phyloP scores from a whole-genome alignment of 2,888 invertebrate genomes.

The Sinotaia quadrata region DNA sequence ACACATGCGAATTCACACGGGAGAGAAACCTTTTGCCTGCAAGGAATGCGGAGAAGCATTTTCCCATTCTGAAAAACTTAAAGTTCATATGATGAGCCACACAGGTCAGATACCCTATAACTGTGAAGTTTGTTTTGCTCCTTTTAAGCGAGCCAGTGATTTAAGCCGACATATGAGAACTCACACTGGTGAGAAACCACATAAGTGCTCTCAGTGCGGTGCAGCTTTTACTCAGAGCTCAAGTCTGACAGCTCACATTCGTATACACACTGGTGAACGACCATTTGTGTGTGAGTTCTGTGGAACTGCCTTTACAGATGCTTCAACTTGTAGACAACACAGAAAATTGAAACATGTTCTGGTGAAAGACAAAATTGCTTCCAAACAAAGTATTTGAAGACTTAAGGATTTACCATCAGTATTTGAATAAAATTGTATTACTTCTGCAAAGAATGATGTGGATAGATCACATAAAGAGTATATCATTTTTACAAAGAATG shows the following conservation, averaged over 20 bases:
- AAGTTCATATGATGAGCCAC: not conserved
- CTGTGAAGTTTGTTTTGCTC: conserved; percentile 10
- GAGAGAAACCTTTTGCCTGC: conserved; percentile 18
- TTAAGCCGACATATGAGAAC: conserved; percentile 1
- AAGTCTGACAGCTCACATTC: conserved; percentile 8
- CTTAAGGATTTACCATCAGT: too few species aligned
- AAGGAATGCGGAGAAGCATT: not conserved
- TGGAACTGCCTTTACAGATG: not conserved
- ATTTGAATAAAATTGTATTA: too few species aligned
- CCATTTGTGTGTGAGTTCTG: not conserved
- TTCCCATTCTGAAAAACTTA: not conserved
- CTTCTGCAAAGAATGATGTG: too few species aligned
- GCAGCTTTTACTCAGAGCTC: conserved; percentile 15
- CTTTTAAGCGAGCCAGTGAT: conserved; percentile 15
- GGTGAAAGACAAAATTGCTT: too few species aligned
- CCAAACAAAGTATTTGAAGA: too few species aligned
- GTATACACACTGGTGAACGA: not conserved
- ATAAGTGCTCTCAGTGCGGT: conserved; percentile 17
- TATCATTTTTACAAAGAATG: too few species aligned
- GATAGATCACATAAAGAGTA: too few species aligned
- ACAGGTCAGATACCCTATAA: conserved; percentile 2
- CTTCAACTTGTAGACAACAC: not conserved
- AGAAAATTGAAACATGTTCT: too few species aligned
- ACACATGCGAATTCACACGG: conserved; percentile 14
- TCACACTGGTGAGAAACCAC: conserved; percentile 13